Evolutionary conservation across 2,888 invertebrate genomes (phyloP), one percentile per base, ranked within the genome.

Genomic region (Pecten maximus): DNA sequence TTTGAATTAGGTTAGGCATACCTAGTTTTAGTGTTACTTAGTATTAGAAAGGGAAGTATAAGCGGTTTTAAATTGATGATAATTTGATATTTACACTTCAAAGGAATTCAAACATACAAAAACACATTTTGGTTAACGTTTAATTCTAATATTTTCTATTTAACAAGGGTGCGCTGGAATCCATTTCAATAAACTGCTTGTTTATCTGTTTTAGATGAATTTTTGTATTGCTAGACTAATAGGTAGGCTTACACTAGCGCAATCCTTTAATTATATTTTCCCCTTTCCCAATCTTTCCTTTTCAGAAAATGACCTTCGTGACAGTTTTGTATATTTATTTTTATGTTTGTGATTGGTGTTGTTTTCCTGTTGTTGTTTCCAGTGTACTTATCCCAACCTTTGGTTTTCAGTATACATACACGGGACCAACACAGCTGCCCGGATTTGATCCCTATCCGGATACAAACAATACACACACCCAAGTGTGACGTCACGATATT

Each of bases 401-500:
- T 44, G 88, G 87, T 16, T 95, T 94, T 89, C 94, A 95, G 95
- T 95, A 95, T 90, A 94, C 94, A 19, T 95, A 95, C 88, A 94
- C 95, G 19, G 94, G 94, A 23, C 94, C 95, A n/a, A 91, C 94
- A 40, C 94, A 94, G 40, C 90, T 94, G 40, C 93, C 93, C 0
- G 94, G 93, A 10, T 91, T 92, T 19, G 95, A 95, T 50, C 94
- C 93, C 0, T 94, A 93, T 90, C 92, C 94, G n/a, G 95, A 95
- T 86, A 91, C 89, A 88, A 95, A 95, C 90, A 74, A 74, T 23
- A 94, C 94, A 8, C 95, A 95, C 90, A 95, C 95, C 16, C 94
- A 95, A 92, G 95, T 95, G 89, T 95, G 94, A 94, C 88, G 40
- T 48, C 88, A 88, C 28, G 40, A 28, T 48, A 19, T 16, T 15